A percentile compares a stretch with the other conserved stretches of the same genome.
Conservation (phyloP, 2,797 vertebrate species). For the Xenentodon cancila region DNA sequence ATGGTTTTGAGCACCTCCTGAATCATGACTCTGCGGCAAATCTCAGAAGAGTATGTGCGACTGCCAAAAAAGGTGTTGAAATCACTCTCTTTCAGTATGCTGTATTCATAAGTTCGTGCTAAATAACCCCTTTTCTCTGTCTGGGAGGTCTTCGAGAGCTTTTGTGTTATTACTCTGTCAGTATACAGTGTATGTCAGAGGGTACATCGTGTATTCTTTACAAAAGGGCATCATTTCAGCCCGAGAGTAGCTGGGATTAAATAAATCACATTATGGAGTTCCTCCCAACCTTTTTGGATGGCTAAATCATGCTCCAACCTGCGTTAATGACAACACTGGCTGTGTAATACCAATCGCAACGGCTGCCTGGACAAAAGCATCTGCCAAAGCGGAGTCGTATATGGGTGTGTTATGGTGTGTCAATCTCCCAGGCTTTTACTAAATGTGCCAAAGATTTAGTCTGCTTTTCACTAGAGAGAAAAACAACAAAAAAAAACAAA, state of each 20-base stretch:
- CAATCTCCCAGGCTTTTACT: conserved; percentile 42
- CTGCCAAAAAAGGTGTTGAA: not conserved
- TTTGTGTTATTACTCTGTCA: conserved; percentile 4
- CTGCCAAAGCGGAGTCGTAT: conserved; percentile 43
- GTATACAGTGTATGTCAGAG: not conserved
- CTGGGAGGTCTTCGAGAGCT: conserved; percentile 8
- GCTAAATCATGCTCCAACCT: conserved; percentile 46
- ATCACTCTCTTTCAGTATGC: not conserved
- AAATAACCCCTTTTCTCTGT: conserved; percentile 4
- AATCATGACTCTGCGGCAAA: not conserved
- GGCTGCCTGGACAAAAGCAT: conserved; percentile 31
- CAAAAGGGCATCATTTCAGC: conserved; percentile 16
- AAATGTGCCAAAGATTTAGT: conserved; percentile 27
- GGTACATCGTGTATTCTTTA: not conserved
- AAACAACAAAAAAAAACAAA: not conserved
- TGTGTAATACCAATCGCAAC: conserved; percentile 26
- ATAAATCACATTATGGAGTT: conserved; percentile 15
- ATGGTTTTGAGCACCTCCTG: not conserved
- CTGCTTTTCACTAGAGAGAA: conserved; percentile 3
- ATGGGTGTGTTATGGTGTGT: conserved; percentile 47
- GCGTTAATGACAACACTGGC: conserved; percentile 38
- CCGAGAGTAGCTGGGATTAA: conserved; percentile 10
- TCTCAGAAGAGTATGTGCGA: not conserved
- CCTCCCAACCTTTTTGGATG: conserved; percentile 14
- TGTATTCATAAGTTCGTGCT: not conserved